Evolutionary conservation across 2,113 vertebrate species (phyloP).

Genomic region (Clarias magur): DNA sequence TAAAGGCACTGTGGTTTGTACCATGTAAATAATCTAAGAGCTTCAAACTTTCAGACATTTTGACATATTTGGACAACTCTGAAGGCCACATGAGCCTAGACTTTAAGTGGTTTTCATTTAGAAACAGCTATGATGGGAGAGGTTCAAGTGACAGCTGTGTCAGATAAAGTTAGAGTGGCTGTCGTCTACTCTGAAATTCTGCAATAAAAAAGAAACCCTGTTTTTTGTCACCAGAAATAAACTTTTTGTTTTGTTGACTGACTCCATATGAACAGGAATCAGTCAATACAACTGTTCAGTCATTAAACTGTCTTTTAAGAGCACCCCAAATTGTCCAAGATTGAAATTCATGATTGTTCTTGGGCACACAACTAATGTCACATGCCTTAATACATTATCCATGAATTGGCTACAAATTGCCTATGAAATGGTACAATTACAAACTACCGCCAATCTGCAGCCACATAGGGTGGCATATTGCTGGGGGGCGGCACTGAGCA

Average conservation of each 20-base stretch:
- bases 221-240: not conserved
- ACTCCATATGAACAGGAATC: not conserved
- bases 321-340: not conserved
- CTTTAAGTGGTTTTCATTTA: conserved; percentile 26
- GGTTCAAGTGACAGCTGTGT: conserved; percentile 3
- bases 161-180: conserved; percentile 10
- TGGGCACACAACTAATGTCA: too few species aligned
- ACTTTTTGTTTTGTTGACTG: not conserved
- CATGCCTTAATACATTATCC: too few species aligned
- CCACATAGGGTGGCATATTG: too few species aligned
- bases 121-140: conserved; percentile 1
- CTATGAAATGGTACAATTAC: too few species aligned
- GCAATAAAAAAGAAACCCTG: not conserved
- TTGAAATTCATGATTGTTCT: too few species aligned
- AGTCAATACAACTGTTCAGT: not conserved
- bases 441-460: too few species aligned
- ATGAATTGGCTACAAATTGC: too few species aligned
- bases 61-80: not conserved
- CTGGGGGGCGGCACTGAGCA: too few species aligned
- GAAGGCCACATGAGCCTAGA: not conserved
- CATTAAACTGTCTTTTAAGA: not conserved
- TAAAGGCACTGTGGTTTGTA: conserved; percentile 5
- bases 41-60: not conserved
- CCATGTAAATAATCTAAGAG: conserved; percentile 8
- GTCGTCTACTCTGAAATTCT: not conserved